Evolutionary conservation across 1,140 invertebrate species (phyloP).

Genomic region (Zophobas atratus): DNA sequence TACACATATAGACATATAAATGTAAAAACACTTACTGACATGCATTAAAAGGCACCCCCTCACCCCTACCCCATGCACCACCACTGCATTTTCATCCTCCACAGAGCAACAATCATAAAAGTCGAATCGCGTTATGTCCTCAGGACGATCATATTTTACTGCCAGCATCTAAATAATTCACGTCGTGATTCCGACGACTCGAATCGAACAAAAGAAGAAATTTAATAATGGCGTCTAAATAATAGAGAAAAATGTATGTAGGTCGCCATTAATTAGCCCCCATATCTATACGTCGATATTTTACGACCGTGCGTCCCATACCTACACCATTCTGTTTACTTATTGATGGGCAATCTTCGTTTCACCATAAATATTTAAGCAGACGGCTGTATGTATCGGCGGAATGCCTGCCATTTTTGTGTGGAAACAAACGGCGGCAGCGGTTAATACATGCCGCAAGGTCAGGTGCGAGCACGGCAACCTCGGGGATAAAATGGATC

Average conservation of each 20-base stretch:
- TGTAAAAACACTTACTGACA: too few species aligned
- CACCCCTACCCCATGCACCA: too few species aligned
- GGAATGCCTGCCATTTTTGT: conserved; percentile 38
- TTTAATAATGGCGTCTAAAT: conserved; percentile 13
- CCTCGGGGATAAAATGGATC: conserved; percentile 59
- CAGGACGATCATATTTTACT: not conserved
- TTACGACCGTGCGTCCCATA: not conserved
- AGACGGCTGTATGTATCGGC: not conserved
- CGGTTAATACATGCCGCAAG: conserved; percentile 53
- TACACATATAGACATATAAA: too few species aligned
- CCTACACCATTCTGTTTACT: not conserved
- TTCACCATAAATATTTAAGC: conserved; percentile 7
- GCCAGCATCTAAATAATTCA: conserved; percentile 2
- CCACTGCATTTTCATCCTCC: not conserved
- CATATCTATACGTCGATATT: not conserved
- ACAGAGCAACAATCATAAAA: conserved; percentile 5
- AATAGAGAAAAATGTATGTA: conserved; percentile 21
- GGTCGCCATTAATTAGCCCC: conserved; percentile 4
- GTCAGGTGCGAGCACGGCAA: conserved; percentile 56
- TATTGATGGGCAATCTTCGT: conserved; percentile 12
- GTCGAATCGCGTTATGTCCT: not conserved
- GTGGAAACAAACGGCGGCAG: conserved; percentile 41
- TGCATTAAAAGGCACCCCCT: too few species aligned
- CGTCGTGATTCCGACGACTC: not conserved
- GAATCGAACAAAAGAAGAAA: not conserved